Evolutionary conservation across 2,888 invertebrate species (phyloP), one percentile per base, ranked within the genome.

Genomic region (Elysia crispata): DNA sequence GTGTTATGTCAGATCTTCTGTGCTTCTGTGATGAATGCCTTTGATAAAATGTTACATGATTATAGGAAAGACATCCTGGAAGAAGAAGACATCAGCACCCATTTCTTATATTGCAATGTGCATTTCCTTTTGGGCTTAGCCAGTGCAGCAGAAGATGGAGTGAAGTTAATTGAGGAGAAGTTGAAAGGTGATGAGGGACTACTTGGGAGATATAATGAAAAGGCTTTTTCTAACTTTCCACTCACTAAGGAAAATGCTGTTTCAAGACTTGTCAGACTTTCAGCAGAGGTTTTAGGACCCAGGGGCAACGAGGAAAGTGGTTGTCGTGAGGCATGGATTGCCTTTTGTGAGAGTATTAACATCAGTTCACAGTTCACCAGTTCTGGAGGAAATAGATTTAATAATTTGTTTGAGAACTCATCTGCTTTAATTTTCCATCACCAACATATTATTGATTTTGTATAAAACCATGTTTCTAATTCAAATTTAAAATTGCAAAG

Each of bases 321-420:
- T 13, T 69, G 28, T 13, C 18, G 69, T 6, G 15, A 23, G 11
- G 69, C 25, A n/a, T 69, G 69, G 69, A 15, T 69, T 13, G 69
- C 31, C 6, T 69, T 28, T 30, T 28, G 25, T 69, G 69, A 69
- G 15, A 28, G 15, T 11, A 23, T 15, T 28, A 31, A n/a, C n/a
- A n/a, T 28, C 15, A 69, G 31, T 6, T 69, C 69, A 6, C 6
- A 6, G 15, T 69, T 69, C n/a, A 28, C 30, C 31, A 69, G 69
- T n/a, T 69, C 15, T 31, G 31, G 69, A 69, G 11, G 28, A 13
- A 69, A 69, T 69, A 6, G 69, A 23, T 69, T 69, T 30, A 69
- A 69, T 31, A 69, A 69, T 30, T 30, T 69, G 25, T 69, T 69
- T 69, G 69, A 69, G 13, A 69, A 69, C 31, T 28, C 69, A 13